A percentile compares a stretch with the other conserved stretches of the same genome.
Conservation (phyloP, 2,113 vertebrate species). For the Monopterus albus region DNA sequence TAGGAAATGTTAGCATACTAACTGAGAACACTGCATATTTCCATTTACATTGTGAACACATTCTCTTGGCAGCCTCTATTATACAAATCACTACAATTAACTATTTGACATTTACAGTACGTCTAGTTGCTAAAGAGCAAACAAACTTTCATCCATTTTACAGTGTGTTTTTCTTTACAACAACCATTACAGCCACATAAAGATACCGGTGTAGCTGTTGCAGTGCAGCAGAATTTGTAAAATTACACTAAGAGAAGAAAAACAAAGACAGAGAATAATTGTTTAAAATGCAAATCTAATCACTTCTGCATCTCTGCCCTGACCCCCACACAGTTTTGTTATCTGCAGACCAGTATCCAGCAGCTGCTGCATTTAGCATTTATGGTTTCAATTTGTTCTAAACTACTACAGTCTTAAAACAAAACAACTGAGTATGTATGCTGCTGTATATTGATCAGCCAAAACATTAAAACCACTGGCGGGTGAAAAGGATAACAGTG, state of each 20-base stretch:
- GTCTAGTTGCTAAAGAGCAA: no score
- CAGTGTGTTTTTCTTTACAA: neutral
- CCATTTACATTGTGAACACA: no score
- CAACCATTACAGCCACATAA: neutral
- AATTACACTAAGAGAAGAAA: slow-evolving; percentile 25
- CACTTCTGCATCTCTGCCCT: slow-evolving; percentile 13
- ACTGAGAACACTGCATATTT: no score
- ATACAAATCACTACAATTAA: no score
- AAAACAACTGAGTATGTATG: neutral
- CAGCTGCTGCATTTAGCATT: slow-evolving; percentile 27
- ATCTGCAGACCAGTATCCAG: slow-evolving; percentile 22
- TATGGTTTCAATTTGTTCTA: slow-evolving; percentile 31
- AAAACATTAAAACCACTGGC: no score
- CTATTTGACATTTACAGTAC: no score
- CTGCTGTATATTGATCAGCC: slow-evolving; percentile 2
- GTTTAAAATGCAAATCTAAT: slow-evolving; percentile 36
- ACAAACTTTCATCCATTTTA: neutral
- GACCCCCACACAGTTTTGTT: slow-evolving; percentile 35
- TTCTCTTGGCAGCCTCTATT: no score
- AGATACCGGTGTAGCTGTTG: neutral
- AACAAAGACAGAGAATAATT: slow-evolving; percentile 3
- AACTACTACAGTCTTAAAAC: neutral
- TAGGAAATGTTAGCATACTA: no score
- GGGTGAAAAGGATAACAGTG: no score
- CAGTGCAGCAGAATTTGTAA: slow-evolving; percentile 1